These are phyloP conservation scores for Orthosia cruda DNA, from an alignment of 2,888 invertebrate species.

Conservation along the genomic window DNA sequence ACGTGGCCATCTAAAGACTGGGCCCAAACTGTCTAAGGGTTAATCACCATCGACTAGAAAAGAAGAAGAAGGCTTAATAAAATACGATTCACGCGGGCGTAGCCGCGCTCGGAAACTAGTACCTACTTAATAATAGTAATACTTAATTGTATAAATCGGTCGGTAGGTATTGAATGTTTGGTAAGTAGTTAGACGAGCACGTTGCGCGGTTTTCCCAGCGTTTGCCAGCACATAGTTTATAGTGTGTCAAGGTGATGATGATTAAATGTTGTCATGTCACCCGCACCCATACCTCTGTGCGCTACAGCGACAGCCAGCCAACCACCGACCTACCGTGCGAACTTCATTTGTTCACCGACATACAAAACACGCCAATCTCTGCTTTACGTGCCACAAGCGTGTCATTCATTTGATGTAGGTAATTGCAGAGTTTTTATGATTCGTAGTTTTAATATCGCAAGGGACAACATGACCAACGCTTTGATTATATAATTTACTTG, in stretches of 20 bases:
- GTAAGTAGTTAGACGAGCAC: background rate
- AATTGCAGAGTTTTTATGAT: background rate
- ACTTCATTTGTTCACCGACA: slow-evolving; percentile 16
- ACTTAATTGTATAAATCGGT: no score
- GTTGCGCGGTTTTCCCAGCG: slow-evolving; percentile 15
- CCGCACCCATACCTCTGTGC: no score
- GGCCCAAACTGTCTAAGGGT: no score
- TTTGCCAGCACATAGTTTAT: background rate
- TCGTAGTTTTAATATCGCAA: background rate
- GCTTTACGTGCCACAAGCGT: background rate
- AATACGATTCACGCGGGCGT: no score
- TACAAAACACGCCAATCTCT: slow-evolving; percentile 2
- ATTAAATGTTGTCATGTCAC: slow-evolving; percentile 9
- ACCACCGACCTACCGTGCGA: slow-evolving; percentile 28
- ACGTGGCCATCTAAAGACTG: no score
- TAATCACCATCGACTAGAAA: no score
- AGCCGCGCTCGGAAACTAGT: no score
- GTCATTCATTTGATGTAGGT: background rate
- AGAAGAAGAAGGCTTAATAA: no score
- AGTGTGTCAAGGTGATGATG: slow-evolving; percentile 52
- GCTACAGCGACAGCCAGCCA: no score
- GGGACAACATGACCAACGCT: background rate
- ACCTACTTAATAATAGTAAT: no score
- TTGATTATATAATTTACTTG: no score
- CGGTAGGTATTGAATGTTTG: background rate